A percentile compares a stretch with the other conserved stretches of the same genome.
Conservation (phyloP, 2,113 vertebrate genomes). For the Callaeas wilsoni region DNA sequence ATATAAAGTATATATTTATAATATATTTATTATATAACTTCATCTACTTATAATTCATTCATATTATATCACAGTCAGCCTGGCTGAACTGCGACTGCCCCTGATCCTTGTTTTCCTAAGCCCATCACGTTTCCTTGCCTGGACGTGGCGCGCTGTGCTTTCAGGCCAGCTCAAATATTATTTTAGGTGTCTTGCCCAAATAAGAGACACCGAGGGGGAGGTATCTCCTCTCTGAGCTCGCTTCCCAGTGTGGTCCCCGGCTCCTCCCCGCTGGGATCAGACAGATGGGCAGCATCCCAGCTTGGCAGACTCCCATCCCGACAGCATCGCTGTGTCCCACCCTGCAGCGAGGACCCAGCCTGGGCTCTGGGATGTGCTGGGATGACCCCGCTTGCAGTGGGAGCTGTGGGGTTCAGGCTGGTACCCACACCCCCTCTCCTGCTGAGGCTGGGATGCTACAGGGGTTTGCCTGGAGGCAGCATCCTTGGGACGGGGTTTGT, state of each 20-base stretch:
- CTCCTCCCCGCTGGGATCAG: background rate
- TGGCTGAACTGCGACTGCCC: background rate
- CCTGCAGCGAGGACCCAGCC: background rate
- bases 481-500: background rate
- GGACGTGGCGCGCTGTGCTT: rapidly evolving
- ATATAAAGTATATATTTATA: background rate
- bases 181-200: slow-evolving; percentile 16
- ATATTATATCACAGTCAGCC: background rate
- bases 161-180: slow-evolving; percentile 4
- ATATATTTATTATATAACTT: background rate
- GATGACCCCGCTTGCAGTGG: rapidly evolving
- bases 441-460: rapidly evolving
- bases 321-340: background rate
- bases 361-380: background rate
- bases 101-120: background rate
- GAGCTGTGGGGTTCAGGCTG: background rate
- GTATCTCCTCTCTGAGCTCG: background rate
- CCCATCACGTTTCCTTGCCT: background rate
- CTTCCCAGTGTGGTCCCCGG: background rate
- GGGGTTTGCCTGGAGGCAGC: background rate
- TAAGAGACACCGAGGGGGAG: background rate
- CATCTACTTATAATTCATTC: background rate
- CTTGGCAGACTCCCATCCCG: background rate
- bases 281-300: background rate
- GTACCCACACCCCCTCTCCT: background rate